Percentiles rank a stretch among this genome's conserved stretches.
These are phyloP conservation scores for Macropis europaea DNA, from an alignment of 2,888 invertebrate genomes.

Conservation along the genomic window DNA sequence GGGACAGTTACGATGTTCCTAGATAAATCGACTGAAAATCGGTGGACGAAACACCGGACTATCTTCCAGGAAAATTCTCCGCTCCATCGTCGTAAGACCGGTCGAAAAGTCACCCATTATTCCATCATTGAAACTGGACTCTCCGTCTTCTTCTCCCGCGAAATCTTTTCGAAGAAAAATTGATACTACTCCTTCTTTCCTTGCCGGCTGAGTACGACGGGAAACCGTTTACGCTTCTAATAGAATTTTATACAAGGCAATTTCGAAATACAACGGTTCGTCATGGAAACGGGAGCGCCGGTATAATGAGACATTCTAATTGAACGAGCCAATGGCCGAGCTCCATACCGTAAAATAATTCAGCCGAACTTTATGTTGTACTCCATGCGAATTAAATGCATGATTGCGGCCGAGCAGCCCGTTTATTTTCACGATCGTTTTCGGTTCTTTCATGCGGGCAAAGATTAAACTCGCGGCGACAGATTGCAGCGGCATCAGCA, in stretches of 20 bases:
- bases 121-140: neutral
- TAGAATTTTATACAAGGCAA: slow-evolving; percentile 12
- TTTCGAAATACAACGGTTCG: neutral
- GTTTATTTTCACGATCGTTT: slow-evolving; percentile 11
- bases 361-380: neutral
- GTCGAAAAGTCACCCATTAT: slow-evolving; percentile 4
- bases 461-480: slow-evolving; percentile 5
- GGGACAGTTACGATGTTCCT: slow-evolving; percentile 34
- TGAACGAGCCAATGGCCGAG: neutral
- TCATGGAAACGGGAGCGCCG: neutral
- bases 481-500: neutral
- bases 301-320: slow-evolving; percentile 5
- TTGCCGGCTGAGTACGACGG: neutral
- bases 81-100: neutral
- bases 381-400: neutral
- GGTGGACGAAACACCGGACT: slow-evolving; percentile 30
- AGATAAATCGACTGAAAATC: slow-evolving; percentile 59
- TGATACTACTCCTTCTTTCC: neutral
- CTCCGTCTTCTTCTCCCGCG: neutral
- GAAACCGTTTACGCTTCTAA: slow-evolving; percentile 2
- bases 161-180: slow-evolving; percentile 8
- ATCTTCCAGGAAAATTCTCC: slow-evolving; percentile 33
- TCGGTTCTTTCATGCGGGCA: slow-evolving; percentile 8
- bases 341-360: slow-evolving; percentile 11
- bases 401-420: neutral